phyloP scores from a whole-genome alignment of 1,140 invertebrate species.

The Andricus grossulariae region DNA sequence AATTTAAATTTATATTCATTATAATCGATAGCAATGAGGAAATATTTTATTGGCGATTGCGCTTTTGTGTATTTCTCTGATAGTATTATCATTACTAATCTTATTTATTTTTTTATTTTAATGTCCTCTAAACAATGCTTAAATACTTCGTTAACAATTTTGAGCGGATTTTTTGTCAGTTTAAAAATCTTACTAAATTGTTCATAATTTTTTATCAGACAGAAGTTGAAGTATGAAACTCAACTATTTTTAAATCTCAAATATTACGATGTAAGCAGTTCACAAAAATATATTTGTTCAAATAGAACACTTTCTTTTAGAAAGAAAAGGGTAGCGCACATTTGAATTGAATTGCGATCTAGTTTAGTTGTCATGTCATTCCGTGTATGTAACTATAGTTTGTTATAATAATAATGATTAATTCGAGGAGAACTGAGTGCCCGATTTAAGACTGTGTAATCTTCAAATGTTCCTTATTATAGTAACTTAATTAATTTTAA shows the following conservation, averaged over 20 bases:
- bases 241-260: no score
- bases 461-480: background rate
- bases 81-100: conserved; percentile 14
- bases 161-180: background rate
- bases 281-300: background rate
- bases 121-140: background rate
- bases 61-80: conserved; percentile 7
- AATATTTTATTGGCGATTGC: background rate
- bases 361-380: background rate
- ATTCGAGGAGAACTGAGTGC: background rate
- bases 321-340: background rate
- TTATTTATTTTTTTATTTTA: background rate
- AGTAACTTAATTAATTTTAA: background rate
- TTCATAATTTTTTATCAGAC: no score
- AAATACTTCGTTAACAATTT: background rate
- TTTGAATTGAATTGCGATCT: background rate
- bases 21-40: background rate
- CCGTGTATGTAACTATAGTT: no score
- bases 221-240: no score
- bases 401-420: background rate
- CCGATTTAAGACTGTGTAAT: conserved; percentile 20
- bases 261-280: no score
- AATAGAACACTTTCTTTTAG: background rate
- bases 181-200: no score
- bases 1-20: background rate